Conservation (phyloP, 2,888 invertebrate species). For the Drepanosiphum platanoidis region DNA sequence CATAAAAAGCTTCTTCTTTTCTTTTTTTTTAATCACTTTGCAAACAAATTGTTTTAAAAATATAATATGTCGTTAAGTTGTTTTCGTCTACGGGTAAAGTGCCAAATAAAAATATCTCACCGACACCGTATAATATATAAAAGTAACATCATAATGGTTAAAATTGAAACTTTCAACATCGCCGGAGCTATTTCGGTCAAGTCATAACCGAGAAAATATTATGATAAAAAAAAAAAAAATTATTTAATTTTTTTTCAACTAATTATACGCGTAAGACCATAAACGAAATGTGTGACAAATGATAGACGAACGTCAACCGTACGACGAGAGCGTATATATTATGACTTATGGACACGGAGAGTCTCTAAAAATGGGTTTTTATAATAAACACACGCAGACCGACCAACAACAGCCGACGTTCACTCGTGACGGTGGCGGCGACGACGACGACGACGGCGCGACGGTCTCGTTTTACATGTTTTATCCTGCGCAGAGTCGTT, state of each 20-base stretch:
- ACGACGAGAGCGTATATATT: neutral
- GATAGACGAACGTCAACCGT: neutral
- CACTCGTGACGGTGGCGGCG: neutral
- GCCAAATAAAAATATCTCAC: no score
- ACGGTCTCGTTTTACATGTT: conserved; percentile 6
- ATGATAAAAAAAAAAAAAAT: neutral
- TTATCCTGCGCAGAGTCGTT: neutral
- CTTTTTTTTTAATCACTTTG: no score
- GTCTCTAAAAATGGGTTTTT: neutral
- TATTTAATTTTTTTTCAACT: neutral
- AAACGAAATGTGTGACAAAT: neutral
- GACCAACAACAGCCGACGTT: neutral
- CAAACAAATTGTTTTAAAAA: no score
- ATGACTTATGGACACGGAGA: neutral
- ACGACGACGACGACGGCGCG: no score
- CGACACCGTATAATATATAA: no score
- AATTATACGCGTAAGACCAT: neutral
- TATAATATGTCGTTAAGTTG: no score
- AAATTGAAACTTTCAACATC: neutral
- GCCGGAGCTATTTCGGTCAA: neutral
- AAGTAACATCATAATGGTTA: no score
- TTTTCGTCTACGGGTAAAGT: no score
- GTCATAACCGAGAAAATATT: no score
- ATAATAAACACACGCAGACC: neutral
- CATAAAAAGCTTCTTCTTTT: no score